phyloP scores from a whole-genome alignment of 2,888 invertebrate genomes.

The Nephrotoma flavescens region DNA sequence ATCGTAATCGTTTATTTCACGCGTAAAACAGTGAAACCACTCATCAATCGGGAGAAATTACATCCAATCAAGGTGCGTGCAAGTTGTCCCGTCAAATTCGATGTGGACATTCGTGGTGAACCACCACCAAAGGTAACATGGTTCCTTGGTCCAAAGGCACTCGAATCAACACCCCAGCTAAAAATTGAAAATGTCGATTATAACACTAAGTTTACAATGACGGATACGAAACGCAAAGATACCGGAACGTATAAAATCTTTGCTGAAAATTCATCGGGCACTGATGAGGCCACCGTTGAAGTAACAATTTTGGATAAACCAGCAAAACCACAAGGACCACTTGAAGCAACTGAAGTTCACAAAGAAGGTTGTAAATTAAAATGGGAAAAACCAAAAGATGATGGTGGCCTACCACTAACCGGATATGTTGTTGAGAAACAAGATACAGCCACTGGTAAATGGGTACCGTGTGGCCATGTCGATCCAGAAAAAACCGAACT shows the following conservation, averaged over 20 bases:
- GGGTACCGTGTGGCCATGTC: conserved; percentile 75
- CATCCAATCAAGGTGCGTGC: conserved; percentile 77
- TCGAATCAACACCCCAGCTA: conserved; percentile 49
- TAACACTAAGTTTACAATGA: conserved; percentile 70
- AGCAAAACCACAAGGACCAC: conserved; percentile 56
- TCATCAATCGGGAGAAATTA: conserved; percentile 88
- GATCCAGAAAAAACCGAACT: conserved; percentile 71
- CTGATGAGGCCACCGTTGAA: conserved; percentile 88
- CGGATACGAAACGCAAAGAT: conserved; percentile 67
- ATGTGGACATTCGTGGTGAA: conserved; percentile 92
- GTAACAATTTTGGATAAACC: conserved; percentile 63
- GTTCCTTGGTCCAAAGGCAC: conserved; percentile 39
- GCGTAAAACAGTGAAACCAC: conserved; percentile 63
- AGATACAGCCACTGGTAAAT: conserved; percentile 74
- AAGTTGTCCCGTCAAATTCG: conserved; percentile 77
- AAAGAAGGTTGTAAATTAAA: conserved; percentile 86
- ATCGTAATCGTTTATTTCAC: background rate
- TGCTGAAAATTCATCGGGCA: conserved; percentile 86
- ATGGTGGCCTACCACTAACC: conserved; percentile 83
- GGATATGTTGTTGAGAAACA: conserved; percentile 90
- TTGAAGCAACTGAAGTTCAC: conserved; percentile 80
- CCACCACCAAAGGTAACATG: conserved; percentile 85
- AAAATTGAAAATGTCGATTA: conserved; percentile 86
- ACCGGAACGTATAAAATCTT: conserved; percentile 82
- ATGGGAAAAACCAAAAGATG: conserved; percentile 93